Evolutionary conservation across 2,113 vertebrate genomes (phyloP).

Genomic region (Centropus bengalensis): DNA sequence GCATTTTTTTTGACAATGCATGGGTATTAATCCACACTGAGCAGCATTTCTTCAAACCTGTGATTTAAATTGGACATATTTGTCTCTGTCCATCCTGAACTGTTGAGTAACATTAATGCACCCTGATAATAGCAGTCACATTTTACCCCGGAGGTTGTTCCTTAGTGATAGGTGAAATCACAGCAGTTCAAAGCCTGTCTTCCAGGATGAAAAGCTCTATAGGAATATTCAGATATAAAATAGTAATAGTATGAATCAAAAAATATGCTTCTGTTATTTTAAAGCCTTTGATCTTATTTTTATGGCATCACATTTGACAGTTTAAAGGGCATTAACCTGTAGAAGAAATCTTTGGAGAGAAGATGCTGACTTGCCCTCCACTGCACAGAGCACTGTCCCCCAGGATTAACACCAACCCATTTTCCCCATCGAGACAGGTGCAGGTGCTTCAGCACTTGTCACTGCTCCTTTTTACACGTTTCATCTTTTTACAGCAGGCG

Average conservation of each 20-base stretch:
- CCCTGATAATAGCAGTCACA: slow-evolving; percentile 65
- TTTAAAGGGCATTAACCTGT: slow-evolving; percentile 58
- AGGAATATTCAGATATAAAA: slow-evolving; percentile 69
- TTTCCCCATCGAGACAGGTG: background rate
- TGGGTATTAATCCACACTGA: slow-evolving; percentile 51
- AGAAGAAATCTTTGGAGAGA: slow-evolving; percentile 28
- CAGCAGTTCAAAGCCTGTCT: slow-evolving; percentile 63
- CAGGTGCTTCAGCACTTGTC: background rate
- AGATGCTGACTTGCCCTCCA: slow-evolving; percentile 18
- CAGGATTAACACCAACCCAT: background rate
- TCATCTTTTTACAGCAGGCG: background rate
- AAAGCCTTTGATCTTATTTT: slow-evolving; percentile 63
- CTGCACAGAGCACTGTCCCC: background rate
- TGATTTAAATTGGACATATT: slow-evolving; percentile 60
- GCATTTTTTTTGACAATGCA: slow-evolving; percentile 35
- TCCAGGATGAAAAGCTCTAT: slow-evolving; percentile 57
- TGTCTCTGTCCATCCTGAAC: slow-evolving; percentile 63
- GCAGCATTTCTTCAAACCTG: slow-evolving; percentile 36
- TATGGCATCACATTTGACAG: slow-evolving; percentile 48
- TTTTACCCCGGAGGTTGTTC: slow-evolving; percentile 53
- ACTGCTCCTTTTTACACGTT: background rate
- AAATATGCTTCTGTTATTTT: slow-evolving; percentile 44
- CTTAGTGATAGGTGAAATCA: slow-evolving; percentile 58
- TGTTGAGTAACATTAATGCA: slow-evolving; percentile 59
- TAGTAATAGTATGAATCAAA: slow-evolving; percentile 66